phyloP scores from a whole-genome alignment of 2,113 vertebrate genomes.

The Dipodomys stephensi region DNA sequence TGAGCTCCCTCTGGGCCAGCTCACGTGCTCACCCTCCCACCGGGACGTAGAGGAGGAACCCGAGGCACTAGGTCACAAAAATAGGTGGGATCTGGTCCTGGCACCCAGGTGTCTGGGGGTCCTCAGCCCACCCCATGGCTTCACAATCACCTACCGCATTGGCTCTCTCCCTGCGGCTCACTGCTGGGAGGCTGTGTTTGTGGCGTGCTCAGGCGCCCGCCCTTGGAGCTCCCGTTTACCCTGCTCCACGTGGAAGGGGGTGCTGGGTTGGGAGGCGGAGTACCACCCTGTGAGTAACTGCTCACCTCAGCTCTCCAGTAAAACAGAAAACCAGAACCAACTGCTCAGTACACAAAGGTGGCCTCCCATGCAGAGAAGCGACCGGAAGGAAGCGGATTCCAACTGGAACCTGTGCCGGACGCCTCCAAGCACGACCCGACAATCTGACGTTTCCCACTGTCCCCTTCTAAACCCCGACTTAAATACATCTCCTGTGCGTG shows the following conservation, averaged over 20 bases:
- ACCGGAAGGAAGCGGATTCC: background rate
- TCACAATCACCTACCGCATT: fast-evolving
- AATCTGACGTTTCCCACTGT: no score
- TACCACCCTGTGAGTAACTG: background rate
- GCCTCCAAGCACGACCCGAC: fast-evolving
- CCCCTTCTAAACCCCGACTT: background rate
- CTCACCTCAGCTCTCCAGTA: background rate
- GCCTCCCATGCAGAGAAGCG: no score
- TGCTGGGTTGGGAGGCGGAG: background rate
- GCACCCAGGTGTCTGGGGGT: background rate
- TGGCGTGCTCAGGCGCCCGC: no score
- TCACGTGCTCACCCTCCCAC: background rate
- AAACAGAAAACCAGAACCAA: background rate
- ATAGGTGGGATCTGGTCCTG: background rate
- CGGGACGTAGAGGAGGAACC: background rate
- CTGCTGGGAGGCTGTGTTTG: no score
- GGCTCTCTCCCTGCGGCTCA: background rate
- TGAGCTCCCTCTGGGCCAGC: no score
- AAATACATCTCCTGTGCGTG: fast-evolving
- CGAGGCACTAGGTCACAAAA: background rate
- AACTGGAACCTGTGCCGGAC: fast-evolving
- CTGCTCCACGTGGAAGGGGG: background rate
- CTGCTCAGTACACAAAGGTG: background rate
- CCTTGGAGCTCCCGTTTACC: background rate
- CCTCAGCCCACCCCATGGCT: background rate